A percentile compares a stretch with the other conserved stretches of the same genome.
phyloP scores from a whole-genome alignment of 2,797 vertebrate genomes.

The Megalops cyprinoides region DNA sequence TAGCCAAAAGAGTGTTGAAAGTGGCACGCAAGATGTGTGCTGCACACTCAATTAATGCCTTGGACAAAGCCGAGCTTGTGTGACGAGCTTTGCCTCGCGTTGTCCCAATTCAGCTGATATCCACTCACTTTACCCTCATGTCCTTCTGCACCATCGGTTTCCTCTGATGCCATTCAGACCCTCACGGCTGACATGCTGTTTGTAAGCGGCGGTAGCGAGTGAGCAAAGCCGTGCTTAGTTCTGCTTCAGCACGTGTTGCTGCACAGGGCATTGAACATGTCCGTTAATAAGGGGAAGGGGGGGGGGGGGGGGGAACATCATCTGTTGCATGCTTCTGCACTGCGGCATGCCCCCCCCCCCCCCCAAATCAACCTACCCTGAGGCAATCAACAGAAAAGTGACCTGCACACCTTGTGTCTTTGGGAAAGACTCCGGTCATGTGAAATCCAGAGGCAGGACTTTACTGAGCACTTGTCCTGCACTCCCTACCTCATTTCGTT shows the following conservation, averaged over 20 bases:
- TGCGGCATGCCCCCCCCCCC: too few relatives aligned
- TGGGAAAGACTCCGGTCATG: not conserved
- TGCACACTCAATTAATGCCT: not conserved
- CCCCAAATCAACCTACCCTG: too few relatives aligned
- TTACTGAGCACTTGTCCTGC: not conserved
- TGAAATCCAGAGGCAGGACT: not conserved
- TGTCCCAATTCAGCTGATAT: not conserved
- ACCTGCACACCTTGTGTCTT: too few relatives aligned
- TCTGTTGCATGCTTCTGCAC: not conserved
- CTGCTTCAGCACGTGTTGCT: not conserved
- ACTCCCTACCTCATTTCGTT: too few relatives aligned
- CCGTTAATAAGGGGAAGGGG: not conserved
- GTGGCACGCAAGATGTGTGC: not conserved
- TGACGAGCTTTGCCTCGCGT: not conserved
- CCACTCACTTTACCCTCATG: not conserved
- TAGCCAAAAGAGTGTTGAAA: not conserved
- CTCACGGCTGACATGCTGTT: not conserved
- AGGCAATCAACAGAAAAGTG: too few relatives aligned
- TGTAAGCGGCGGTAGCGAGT: not conserved
- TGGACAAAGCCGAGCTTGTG: not conserved
- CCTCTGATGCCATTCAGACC: not conserved
- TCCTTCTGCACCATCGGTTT: not conserved
- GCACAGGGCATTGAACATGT: not conserved
- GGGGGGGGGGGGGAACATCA: not conserved
- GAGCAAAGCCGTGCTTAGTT: slow-evolving; percentile 9